Evolutionary conservation across 2,888 invertebrate species (phyloP), one percentile per base, ranked within the genome.

Genomic region (Drosophila tanythrix): DNA sequence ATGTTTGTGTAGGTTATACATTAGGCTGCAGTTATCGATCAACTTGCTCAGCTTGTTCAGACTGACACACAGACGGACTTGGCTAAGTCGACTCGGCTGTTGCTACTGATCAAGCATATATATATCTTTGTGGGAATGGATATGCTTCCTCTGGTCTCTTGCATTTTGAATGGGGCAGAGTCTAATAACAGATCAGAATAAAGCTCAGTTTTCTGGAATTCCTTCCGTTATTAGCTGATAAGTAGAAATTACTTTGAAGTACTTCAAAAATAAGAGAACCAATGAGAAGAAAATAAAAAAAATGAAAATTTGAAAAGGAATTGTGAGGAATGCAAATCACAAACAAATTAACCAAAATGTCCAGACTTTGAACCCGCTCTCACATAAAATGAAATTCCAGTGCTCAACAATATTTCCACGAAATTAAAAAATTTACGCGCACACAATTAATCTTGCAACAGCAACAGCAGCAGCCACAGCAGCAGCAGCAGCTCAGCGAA

Each of bases 401-500:
- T 8, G 86, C 69, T 71, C 72, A 70, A 78, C 71, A 83, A 83
- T 80, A 85, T 86, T 86, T 90, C 90, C 90, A 89, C 85, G 90
- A 86, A 86, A 89, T 86, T 86, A 90, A 89, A 89, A 90, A 90
- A 86, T 86, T 84, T 89, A 86, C 90, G 89, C 89, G 85, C 84
- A 84, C 69, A 84, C 85, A 89, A 86, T 86, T 86, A 86, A 90
- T 86, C 90, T 90, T 88, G 52, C 63, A 31, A 56, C 55, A 65
- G 67, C 46, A 21, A 1, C 43, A 43, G 43, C 40, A n/a, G 11
- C 40, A 2, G 5, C n/a, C 8, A 31, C 29, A 29, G 10, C 40
- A 40, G 6, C 43, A 13, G 43, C 21, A 43, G 46, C 64, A 35
- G 82, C 67, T 50, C 60, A 70, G 61, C 35, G 57, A 58, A 53